Base-by-base conservation (phyloP, 2,113 vertebrate species). In the Macheiramphus alcinus region DNA sequence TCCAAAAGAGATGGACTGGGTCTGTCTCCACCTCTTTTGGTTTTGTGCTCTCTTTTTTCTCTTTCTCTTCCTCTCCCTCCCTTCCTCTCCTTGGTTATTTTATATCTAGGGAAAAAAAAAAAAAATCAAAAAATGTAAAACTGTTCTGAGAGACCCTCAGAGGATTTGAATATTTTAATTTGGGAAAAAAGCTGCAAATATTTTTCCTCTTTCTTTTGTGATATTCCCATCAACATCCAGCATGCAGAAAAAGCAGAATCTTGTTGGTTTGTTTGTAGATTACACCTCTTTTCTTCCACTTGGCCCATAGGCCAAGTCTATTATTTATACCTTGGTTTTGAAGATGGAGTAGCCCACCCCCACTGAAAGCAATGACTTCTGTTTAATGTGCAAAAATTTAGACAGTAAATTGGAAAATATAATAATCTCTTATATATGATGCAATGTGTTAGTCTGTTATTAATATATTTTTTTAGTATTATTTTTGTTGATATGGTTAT, bases 401-500 rank as follows among this genome's bases (percentile, higher is more conserved):
- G 17, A 32, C 1, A 59, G 1, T 20, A 81, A 58, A 79, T n/a
- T 15, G 9, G 5, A 63, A 71, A 66, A 48, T 55, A 45, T 2
- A 53, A 36, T 45, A 22, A 27, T 42, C 0, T 50, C 3, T 56
- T 43, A 7, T 9, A 38, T 48, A 66, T 45, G 61, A 34, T 13
- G 4, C 10, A n/a, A 6, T 31, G 7, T 40, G 4, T 22, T 52
- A 62, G 1, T 8, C 19, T 65, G 3, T 0, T 86, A 25, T 43
- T 65, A 78, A 50, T 68, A 12, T 22, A 17, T 29, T 80, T 43
- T 55, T 55, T 63, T 50, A 14, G 10, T 16, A 31, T 25, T 48
- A 14, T 48, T 83, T 53, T 66, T 70, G 4, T 32, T 43, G 14
- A 10, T 58, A 10, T 62, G 3, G 3, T 32, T 83, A 36, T 58